Conservation (phyloP, 2,888 invertebrate species). For the Acanthosepion pharaonis region DNA sequence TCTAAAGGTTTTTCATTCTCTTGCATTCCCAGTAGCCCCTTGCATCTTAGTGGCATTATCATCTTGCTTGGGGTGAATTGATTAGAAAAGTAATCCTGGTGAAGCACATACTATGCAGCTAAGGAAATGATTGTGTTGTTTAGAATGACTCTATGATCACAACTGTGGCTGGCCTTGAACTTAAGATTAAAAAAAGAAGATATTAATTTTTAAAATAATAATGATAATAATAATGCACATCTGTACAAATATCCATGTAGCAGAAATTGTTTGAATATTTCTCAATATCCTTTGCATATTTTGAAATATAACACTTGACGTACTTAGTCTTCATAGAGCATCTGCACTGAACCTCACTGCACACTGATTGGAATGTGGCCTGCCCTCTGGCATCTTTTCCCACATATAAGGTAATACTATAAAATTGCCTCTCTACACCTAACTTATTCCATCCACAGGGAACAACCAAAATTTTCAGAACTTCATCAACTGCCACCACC, state of each 20-base stretch:
- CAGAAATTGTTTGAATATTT: neutral
- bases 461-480: neutral
- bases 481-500: constrained; percentile 18
- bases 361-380: neutral
- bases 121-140: no score
- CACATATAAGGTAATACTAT: neutral
- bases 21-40: no score
- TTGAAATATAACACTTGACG: neutral
- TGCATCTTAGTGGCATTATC: no score
- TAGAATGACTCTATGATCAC: no score
- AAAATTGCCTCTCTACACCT: neutral
- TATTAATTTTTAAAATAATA: no score
- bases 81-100: no score
- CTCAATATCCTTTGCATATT: neutral
- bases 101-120: no score
- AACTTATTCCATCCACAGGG: neutral
- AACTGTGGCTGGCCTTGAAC: no score
- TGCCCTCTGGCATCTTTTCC: neutral
- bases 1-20: no score
- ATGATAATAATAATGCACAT: no score
- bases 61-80: no score
- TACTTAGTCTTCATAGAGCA: neutral
- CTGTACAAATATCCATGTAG: neutral
- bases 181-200: no score
- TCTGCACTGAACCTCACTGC: neutral